Percentiles rank a stretch among this genome's conserved stretches.
phyloP scores from a whole-genome alignment of 2,888 invertebrate genomes.

The Microlaimidae sp. region DNA sequence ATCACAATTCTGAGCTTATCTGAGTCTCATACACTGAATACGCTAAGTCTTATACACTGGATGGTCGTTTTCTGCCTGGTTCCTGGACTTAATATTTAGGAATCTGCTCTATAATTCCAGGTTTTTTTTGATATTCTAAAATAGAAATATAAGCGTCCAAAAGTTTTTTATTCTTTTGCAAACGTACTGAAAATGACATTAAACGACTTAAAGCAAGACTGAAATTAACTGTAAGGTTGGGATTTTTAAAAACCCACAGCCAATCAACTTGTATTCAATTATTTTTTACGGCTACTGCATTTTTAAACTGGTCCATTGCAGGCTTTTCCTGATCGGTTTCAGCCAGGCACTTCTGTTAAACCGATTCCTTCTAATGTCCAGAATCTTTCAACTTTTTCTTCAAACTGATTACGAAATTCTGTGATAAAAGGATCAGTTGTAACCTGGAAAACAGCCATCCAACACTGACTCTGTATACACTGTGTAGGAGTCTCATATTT shows the following conservation, averaged over 20 bases:
- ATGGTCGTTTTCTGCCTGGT: background rate
- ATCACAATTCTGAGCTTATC: constrained; percentile 1
- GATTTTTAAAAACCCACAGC: constrained; percentile 2
- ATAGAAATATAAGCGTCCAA: background rate
- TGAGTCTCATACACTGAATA: too few species aligned
- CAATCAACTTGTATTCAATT: background rate
- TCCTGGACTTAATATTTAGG: background rate
- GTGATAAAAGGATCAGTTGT: too few species aligned
- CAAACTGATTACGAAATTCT: too few species aligned
- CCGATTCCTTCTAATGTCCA: constrained; percentile 5
- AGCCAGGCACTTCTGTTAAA: too few species aligned
- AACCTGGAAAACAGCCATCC: too few species aligned
- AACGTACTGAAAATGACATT: background rate
- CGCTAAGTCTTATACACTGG: constrained; percentile 2
- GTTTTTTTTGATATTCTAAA: constrained; percentile 2
- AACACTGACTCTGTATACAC: background rate
- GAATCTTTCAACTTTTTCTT: background rate
- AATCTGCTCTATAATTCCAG: constrained; percentile 9
- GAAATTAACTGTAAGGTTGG: constrained; percentile 4
- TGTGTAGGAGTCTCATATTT: background rate
- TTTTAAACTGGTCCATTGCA: background rate
- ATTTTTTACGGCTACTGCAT: background rate
- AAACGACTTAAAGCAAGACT: background rate
- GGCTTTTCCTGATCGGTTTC: too few species aligned
- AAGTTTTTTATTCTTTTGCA: background rate